Conservation (phyloP, 2,113 vertebrate species). For the Osmerus eperlanus region DNA sequence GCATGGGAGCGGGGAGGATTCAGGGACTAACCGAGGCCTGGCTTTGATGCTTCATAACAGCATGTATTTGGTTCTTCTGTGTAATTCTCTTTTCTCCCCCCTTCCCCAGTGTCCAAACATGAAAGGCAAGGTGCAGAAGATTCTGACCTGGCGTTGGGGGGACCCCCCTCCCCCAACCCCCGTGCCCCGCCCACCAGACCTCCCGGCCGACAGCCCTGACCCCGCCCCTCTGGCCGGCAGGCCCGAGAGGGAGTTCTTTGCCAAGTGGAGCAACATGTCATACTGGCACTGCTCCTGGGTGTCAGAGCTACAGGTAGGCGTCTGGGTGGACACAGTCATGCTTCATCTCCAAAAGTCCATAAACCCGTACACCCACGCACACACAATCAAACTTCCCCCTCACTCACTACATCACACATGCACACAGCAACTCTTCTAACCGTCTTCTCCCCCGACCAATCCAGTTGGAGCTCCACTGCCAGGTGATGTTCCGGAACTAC, state of each 20-base stretch:
- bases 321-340: not conserved
- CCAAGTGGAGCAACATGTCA: conserved; percentile 96
- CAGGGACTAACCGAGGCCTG: not conserved
- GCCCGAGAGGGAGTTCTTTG: conserved; percentile 93
- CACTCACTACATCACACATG: not conserved
- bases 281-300: conserved; percentile 99
- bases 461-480: conserved; percentile 93
- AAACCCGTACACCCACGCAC: not conserved
- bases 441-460: not conserved
- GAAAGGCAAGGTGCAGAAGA: conserved; percentile 97
- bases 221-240: conserved; percentile 88
- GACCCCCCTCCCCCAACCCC: conserved; percentile 86
- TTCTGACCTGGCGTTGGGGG: conserved; percentile 96
- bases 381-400: not conserved
- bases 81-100: not conserved
- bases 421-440: not conserved
- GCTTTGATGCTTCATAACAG: not conserved
- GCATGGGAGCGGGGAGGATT: not conserved
- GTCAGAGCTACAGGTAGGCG: conserved; percentile 87
- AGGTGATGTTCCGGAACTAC: conserved; percentile 98
- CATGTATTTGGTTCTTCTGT: not conserved
- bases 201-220: conserved; percentile 80
- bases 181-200: conserved; percentile 84
- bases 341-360: not conserved
- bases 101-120: conserved; percentile 82